These are phyloP conservation scores for Drepana arcuata DNA, from an alignment of 1,140 invertebrate species.

Conservation along the genomic window DNA sequence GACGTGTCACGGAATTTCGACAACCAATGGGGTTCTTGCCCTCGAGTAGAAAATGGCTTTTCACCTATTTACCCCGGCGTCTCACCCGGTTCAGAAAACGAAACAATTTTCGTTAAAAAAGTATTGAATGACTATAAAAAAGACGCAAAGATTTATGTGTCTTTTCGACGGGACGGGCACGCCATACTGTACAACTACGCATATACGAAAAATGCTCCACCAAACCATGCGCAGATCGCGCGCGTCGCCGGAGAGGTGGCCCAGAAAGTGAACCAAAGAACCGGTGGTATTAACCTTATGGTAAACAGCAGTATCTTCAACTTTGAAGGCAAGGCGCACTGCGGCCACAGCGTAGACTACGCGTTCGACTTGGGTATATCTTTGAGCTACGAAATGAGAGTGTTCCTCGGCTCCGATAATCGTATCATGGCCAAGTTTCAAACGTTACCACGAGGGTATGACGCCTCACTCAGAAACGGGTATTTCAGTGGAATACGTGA, in stretches of 20 bases:
- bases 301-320: constrained; percentile 36
- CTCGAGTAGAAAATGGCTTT: constrained; percentile 19
- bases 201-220: constrained; percentile 8
- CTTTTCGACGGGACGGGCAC: constrained; percentile 43
- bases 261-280: constrained; percentile 42
- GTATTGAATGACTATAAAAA: constrained; percentile 34
- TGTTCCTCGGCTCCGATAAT: constrained; percentile 36
- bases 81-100: constrained; percentile 31
- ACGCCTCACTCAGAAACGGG: constrained; percentile 28
- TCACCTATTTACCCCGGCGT: constrained; percentile 33
- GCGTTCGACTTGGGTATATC: constrained; percentile 27
- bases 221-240: constrained; percentile 9
- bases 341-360: constrained; percentile 55
- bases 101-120: constrained; percentile 40
- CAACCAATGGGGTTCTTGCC: constrained; percentile 28
- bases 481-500: constrained; percentile 52
- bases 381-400: constrained; percentile 44
- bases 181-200: constrained; percentile 40
- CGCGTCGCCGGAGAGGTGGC: constrained; percentile 29
- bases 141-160: constrained; percentile 39
- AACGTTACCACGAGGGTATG: constrained; percentile 33
- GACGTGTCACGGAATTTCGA: constrained; percentile 52
- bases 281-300: constrained; percentile 35
- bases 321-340: constrained; percentile 30
- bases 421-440: constrained; percentile 44